A percentile compares a stretch with the other conserved stretches of the same genome.
These are phyloP conservation scores for Caenorhabditis sp. DNA, from an alignment of 2,888 invertebrate species.

Conservation along the genomic window DNA sequence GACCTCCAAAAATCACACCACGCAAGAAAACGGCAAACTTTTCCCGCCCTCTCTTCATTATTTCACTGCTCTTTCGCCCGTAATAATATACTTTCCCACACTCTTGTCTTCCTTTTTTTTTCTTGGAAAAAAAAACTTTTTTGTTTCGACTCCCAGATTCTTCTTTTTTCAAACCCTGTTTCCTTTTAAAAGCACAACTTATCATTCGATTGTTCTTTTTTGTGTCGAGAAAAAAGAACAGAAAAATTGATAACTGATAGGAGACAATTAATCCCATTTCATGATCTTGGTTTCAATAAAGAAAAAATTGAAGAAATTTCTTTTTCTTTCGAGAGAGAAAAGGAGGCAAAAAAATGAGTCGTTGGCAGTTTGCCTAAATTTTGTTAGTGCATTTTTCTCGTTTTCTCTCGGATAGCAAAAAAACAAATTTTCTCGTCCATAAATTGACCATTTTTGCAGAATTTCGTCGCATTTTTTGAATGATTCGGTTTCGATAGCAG, in stretches of 20 bases:
- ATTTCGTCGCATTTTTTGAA: neutral
- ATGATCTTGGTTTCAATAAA: neutral
- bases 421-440: neutral
- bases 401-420: neutral
- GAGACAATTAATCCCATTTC: neutral
- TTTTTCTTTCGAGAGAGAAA: no score
- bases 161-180: no score
- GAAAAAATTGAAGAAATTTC: neutral
- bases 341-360: neutral
- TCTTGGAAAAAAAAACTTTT: neutral
- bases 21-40: neutral
- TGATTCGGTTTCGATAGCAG: neutral
- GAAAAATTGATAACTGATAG: neutral
- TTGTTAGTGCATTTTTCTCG: neutral
- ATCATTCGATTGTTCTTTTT: neutral
- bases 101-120: neutral
- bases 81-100: slow-evolving; percentile 1
- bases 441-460: neutral
- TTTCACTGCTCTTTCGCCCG: neutral
- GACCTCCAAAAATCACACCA: neutral
- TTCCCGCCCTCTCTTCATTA: neutral
- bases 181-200: no score
- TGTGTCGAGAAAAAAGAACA: neutral
- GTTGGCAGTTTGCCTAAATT: neutral
- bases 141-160: neutral